These are phyloP conservation scores for Clarias magur DNA, from an alignment of 2,113 vertebrate genomes.

Conservation along the genomic window DNA sequence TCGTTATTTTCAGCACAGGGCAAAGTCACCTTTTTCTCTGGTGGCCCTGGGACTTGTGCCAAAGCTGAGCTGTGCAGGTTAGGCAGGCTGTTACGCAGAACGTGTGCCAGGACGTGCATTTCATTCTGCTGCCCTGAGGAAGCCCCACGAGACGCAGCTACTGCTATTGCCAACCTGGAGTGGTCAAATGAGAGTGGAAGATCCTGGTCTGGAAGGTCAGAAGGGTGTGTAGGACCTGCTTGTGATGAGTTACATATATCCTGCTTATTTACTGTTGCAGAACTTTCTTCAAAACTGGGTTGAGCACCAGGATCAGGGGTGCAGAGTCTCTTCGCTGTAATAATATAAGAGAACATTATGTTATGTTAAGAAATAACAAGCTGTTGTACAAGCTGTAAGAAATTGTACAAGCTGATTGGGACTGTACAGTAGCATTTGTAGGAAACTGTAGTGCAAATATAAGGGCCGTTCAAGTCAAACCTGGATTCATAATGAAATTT, in stretches of 20 bases:
- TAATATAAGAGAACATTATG: background rate
- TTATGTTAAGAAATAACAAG: background rate
- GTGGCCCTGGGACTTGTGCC: background rate
- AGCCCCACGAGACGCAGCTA: constrained; percentile 62
- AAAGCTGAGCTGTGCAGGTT: constrained; percentile 60
- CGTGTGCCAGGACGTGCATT: constrained; percentile 59
- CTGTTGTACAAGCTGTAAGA: background rate
- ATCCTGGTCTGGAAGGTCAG: constrained; percentile 64
- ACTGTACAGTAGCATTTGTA: background rate
- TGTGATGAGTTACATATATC: constrained; percentile 5
- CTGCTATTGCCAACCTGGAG: constrained; percentile 63
- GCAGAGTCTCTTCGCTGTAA: constrained; percentile 58
- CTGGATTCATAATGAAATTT: too few species aligned
- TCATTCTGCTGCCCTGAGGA: constrained; percentile 37
- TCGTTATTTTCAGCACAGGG: background rate
- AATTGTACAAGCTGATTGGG: background rate
- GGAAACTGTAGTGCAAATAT: background rate
- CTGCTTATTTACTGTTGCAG: background rate
- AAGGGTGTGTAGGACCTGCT: background rate
- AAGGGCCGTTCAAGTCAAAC: too few species aligned
- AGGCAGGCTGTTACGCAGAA: constrained; percentile 69
- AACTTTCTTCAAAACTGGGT: constrained; percentile 12
- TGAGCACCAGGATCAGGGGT: constrained; percentile 13
- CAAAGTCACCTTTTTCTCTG: constrained; percentile 11
- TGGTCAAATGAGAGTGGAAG: constrained; percentile 72